Base-by-base conservation (phyloP, 1,140 invertebrate species). In the Megathymus violae region DNA sequence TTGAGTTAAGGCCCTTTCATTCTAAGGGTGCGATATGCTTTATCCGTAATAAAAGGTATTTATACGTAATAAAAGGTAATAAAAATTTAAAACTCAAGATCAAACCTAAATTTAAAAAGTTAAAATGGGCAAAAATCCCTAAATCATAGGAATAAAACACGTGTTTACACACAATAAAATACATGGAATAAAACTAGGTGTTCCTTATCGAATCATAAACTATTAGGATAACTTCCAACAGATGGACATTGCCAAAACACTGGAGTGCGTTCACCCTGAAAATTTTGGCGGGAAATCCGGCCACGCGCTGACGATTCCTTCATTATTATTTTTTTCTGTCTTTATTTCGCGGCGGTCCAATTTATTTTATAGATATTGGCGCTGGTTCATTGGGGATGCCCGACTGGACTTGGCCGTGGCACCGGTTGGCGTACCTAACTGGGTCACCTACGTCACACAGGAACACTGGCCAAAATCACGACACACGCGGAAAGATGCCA, bases 351-450 rank as follows among this genome's bases (percentile, higher is more conserved):
- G 72, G 71, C 71, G 75, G 76, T 73, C 77, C 73, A 82, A 89
- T 89, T 89, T 88, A 87, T 90, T 90, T 90, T 88, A 90, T 90
- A 88, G 88, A 90, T 86, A 89, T 90, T 90, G 85, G 85, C 85
- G 69, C 76, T 73, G 77, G 80, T 87, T 87, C 87, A 88, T 78
- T 71, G 85, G 88, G 88, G 86, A 88, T 86, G 80, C 85, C 88
- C 82, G 71, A 50, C 67, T 82, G 82, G 78, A 80, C 86, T 88
- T 88, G 84, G 85, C 88, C 85, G 77, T 90, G 85, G 85, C 74
- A 88, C 78, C 76, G 78, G 56, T 88, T 88, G 87, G 87, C 87
- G 74, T 71, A 73, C 71, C 87, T 87, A 88, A 85, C 85, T 89
- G 80, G 87, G 87, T 82, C 85, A 81, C 19, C 71, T 62, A 79